A percentile compares a stretch with the other conserved stretches of the same genome.
phyloP scores from a whole-genome alignment of 1,140 invertebrate genomes.

The Tribolium castaneum region DNA sequence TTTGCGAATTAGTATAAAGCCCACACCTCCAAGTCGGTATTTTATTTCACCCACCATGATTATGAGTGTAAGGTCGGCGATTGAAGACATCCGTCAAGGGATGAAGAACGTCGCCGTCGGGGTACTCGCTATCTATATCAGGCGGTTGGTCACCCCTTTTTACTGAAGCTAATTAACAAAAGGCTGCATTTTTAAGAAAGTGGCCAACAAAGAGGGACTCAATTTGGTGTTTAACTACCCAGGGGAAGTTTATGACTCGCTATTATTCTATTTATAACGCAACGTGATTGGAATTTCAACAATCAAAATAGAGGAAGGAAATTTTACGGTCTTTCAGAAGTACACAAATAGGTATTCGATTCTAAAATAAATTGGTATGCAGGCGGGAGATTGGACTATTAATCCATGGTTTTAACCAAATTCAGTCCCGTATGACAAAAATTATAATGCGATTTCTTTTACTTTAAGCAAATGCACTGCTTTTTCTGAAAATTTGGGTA shows the following conservation, averaged over 20 bases:
- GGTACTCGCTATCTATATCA: conserved; percentile 48
- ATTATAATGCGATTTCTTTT: neutral
- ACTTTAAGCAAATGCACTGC: too few species aligned
- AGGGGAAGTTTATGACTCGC: conserved; percentile 9
- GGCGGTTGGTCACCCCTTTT: conserved; percentile 58
- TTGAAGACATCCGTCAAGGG: conserved; percentile 49
- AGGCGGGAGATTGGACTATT: neutral
- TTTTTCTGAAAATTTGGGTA: neutral
- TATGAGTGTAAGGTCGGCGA: conserved; percentile 44
- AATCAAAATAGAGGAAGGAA: neutral
- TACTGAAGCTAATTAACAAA: conserved; percentile 46
- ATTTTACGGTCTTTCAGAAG: neutral
- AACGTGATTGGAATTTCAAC: neutral
- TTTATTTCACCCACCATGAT: conserved; percentile 48
- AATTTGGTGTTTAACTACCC: neutral
- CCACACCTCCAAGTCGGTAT: conserved; percentile 38
- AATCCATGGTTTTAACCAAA: neutral
- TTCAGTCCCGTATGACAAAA: neutral
- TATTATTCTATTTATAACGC: conserved; percentile 11
- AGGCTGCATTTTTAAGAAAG: conserved; percentile 20
- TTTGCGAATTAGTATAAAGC: neutral
- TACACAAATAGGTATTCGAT: neutral
- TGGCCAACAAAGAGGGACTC: neutral
- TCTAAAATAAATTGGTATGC: too few species aligned
- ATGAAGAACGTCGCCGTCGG: conserved; percentile 48